Evolutionary conservation across 2,888 invertebrate species (phyloP).

Genomic region (Eledona agricola): DNA sequence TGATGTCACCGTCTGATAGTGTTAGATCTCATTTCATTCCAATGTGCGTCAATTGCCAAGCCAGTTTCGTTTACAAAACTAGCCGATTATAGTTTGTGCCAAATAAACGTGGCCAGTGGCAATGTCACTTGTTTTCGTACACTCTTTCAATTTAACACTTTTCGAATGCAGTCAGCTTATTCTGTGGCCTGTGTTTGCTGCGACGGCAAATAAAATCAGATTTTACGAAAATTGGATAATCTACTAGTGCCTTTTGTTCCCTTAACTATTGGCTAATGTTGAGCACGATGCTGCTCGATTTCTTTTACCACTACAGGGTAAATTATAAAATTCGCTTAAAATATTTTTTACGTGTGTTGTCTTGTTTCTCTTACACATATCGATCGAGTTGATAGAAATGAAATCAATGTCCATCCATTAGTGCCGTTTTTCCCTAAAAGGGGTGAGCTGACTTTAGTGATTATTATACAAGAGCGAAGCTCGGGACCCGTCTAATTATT

Average conservation of each 20-base stretch:
- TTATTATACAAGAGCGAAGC: too few relatives aligned
- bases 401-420: constrained; percentile 10
- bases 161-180: too few relatives aligned
- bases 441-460: too few relatives aligned
- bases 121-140: constrained; percentile 48
- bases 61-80: constrained; percentile 46
- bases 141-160: too few relatives aligned
- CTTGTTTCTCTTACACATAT: constrained; percentile 5
- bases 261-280: too few relatives aligned
- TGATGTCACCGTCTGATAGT: constrained; percentile 16
- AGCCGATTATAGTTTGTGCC: constrained; percentile 48
- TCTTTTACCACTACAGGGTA: too few relatives aligned
- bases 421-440: constrained; percentile 9
- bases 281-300: too few relatives aligned
- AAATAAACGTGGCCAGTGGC: constrained; percentile 57
- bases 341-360: constrained; percentile 2
- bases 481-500: too few relatives aligned
- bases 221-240: too few relatives aligned
- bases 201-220: too few relatives aligned
- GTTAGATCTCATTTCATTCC: constrained; percentile 57
- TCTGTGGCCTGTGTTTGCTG: too few relatives aligned
- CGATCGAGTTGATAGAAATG: neutral
- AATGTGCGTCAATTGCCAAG: constrained; percentile 49
- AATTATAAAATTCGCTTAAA: neutral
- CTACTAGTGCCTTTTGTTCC: constrained; percentile 6